Evolutionary conservation across 2,113 vertebrate species (phyloP), one percentile per base, ranked within the genome.

Genomic region (Leiothrix lutea): DNA sequence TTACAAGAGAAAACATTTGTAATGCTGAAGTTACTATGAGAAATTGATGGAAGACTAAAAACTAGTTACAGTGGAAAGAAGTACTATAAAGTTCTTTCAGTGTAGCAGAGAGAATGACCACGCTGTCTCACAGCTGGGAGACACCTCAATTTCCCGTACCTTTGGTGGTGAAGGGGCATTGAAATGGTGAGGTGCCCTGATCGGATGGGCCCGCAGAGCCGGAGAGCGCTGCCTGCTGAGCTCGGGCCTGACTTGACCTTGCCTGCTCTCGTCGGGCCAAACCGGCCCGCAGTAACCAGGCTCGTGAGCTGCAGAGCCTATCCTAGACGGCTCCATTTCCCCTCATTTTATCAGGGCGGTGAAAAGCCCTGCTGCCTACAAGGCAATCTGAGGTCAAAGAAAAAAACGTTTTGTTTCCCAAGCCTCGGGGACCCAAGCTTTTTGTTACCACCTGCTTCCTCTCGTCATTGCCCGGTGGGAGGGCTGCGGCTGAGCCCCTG

Each of bases 261-360:
- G 10, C 24, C 40, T 3, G 24, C 21, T 20, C 29, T 5, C 1
- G 1, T 5, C 33, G 40, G 29, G 29, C n/a, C 53, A 11, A 9
- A 15, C 14, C 0, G 2, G 45, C 28, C 31, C 25, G 31, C 10
- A 0, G 21, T 8, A 23, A 28, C 3, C 9, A 16, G 0, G 4
- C 35, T 29, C 22, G 4, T 7, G 14, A 45, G 7, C 3, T 9
- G 40, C 6, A 17, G 25, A 0, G 31, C 24, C 60, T 2, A 1
- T 5, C 14, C 23, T 0, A 12, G 4, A 7, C 5, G 7, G n/a
- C 14, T 65, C 16, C 6, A 2, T 2, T 21, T 25, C 9, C 9
- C 29, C 38, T 33, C 21, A 2, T 13, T 21, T 9, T 3, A 7
- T 0, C 31, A 21, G 26, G 23, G 19, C 47, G 14, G 11, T 7